These are phyloP conservation scores for Echinometra lucunter DNA, from an alignment of 53 echinoderm and acorn worm genomes.

Conservation along the genomic window DNA sequence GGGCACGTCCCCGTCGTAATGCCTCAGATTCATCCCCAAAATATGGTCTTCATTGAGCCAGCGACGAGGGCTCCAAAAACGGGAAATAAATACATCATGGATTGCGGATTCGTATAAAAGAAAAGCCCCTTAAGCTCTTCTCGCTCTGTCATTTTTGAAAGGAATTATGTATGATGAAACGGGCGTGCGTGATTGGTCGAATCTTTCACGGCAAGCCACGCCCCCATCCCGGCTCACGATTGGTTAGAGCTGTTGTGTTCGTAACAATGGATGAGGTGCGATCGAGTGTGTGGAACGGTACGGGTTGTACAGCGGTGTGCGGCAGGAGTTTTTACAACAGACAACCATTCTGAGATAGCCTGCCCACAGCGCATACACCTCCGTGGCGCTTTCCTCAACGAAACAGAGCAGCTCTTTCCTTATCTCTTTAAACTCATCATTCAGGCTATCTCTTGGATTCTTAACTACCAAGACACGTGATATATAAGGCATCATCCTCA, in stretches of 20 bases:
- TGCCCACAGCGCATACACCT: constrained; percentile 1
- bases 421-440: neutral
- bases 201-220: constrained; percentile 33
- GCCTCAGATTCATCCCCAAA: constrained; percentile 41
- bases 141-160: constrained; percentile 28
- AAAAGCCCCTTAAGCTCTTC: constrained; percentile 63
- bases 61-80: constrained; percentile 1
- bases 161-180: constrained; percentile 33
- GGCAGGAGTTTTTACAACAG: neutral
- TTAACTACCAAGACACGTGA: constrained; percentile 22
- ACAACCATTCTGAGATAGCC: constrained; percentile 31
- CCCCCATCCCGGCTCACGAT: neutral
- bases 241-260: neutral
- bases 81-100: constrained; percentile 46
- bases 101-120: constrained; percentile 69
- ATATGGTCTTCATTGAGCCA: constrained; percentile 43
- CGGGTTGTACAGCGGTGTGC: neutral
- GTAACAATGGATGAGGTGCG: constrained; percentile 19
- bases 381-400: constrained; percentile 2
- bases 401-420: neutral
- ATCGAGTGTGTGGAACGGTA: neutral
- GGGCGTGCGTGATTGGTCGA: constrained; percentile 51
- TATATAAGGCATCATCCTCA: constrained; percentile 8
- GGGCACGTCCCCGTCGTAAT: neutral
- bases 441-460: constrained; percentile 49